These are phyloP conservation scores for Dicrurus megarhynchus DNA, from an alignment of 2,113 vertebrate species.

Conservation along the genomic window DNA sequence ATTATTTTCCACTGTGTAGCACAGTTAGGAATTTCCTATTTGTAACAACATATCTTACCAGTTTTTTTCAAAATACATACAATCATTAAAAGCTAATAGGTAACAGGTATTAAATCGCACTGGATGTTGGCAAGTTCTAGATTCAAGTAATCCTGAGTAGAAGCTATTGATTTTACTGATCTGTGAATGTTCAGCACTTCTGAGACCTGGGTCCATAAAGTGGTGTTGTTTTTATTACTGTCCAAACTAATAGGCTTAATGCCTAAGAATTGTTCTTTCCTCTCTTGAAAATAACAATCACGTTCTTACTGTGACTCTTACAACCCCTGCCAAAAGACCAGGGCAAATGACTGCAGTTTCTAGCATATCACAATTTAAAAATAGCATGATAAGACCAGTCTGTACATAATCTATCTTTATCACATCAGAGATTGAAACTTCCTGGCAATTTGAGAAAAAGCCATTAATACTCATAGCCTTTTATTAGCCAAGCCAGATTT, in stretches of 20 bases:
- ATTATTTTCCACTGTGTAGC: constrained; percentile 31
- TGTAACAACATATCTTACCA: not conserved
- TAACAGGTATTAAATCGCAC: not conserved
- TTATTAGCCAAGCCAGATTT: constrained; percentile 64
- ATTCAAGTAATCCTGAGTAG: not conserved
- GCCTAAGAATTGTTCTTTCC: not conserved
- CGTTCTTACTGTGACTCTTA: not conserved
- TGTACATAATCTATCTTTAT: constrained; percentile 41
- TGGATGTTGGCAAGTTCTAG: not conserved
- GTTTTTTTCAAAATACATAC: not conserved
- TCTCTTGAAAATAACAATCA: constrained; percentile 5
- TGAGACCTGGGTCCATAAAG: not conserved
- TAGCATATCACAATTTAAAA: constrained; percentile 12
- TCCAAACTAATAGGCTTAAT: not conserved
- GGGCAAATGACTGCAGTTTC: not conserved
- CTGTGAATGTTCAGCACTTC: constrained; percentile 27
- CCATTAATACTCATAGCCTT: constrained; percentile 55
- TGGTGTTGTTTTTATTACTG: constrained; percentile 13
- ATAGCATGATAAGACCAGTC: not conserved
- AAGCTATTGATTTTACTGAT: constrained; percentile 35
- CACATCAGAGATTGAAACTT: constrained; percentile 45
- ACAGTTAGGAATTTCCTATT: not conserved
- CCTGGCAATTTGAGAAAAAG: constrained; percentile 59
- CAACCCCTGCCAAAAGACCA: not conserved
- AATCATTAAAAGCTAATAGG: not conserved